phyloP scores from a whole-genome alignment of 2,113 vertebrate species.

The Pomatorhinus ruficollis region DNA sequence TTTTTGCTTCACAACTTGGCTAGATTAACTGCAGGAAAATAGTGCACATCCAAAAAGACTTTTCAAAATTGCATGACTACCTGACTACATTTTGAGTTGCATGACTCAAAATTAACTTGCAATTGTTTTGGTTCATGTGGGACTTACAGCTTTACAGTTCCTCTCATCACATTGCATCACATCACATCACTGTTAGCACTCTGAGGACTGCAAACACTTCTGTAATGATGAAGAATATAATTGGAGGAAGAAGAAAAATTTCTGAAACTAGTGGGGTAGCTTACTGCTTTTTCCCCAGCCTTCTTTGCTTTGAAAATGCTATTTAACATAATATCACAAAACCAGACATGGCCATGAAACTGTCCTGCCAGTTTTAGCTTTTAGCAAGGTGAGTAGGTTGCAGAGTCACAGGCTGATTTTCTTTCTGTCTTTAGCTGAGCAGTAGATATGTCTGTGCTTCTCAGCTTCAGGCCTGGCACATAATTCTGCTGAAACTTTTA shows the following conservation, averaged over 20 bases:
- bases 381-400: background rate
- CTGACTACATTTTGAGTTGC: background rate
- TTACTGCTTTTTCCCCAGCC: background rate
- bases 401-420: background rate
- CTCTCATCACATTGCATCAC: accelerated
- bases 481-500: background rate
- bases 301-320: background rate
- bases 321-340: background rate
- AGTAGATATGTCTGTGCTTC: background rate
- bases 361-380: background rate
- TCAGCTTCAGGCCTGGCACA: background rate
- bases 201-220: background rate
- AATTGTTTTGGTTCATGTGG: background rate
- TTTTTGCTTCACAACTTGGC: background rate
- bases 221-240: background rate
- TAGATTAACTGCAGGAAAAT: background rate
- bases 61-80: background rate
- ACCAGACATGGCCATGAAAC: background rate
- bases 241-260: background rate
- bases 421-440: background rate
- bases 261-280: background rate
- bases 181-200: background rate
- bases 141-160: background rate
- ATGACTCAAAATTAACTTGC: background rate
- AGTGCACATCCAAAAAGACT: background rate